Percentiles rank a stretch among this genome's conserved stretches.
These are phyloP conservation scores for Tupaia tana DNA, from an alignment of 2,113 vertebrate genomes.

Conservation along the genomic window DNA sequence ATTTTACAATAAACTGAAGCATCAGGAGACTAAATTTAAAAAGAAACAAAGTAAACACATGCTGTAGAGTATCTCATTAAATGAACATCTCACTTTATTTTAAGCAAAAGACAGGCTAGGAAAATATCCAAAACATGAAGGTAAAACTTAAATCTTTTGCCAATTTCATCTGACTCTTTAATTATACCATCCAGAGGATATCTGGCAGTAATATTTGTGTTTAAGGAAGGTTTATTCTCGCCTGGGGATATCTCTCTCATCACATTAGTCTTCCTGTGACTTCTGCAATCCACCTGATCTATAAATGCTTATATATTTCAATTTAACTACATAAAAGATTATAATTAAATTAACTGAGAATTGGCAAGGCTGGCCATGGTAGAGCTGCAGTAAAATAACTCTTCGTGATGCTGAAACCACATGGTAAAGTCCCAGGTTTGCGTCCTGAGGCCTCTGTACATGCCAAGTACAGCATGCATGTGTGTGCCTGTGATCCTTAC, in stretches of 20 bases:
- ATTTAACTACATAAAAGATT: not conserved
- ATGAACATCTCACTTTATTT: not conserved
- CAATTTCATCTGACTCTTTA: not conserved
- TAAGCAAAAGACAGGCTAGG: not conserved
- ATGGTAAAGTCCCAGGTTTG: no score
- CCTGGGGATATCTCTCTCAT: not conserved
- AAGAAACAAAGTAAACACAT: not conserved
- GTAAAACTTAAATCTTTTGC: not conserved
- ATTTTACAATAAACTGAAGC: not conserved
- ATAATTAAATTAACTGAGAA: not conserved
- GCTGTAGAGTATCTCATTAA: not conserved
- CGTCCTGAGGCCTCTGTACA: no score
- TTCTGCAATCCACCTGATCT: not conserved
- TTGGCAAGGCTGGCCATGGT: not conserved
- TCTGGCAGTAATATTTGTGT: not conserved
- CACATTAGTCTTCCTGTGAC: not conserved
- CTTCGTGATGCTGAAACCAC: no score
- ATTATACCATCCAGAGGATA: not conserved
- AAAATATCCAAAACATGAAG: not conserved
- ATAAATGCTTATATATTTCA: not conserved
- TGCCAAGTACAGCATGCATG: no score
- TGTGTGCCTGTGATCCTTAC: no score
- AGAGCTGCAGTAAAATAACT: no score
- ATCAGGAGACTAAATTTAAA: not conserved
- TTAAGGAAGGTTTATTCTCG: not conserved